A percentile compares a stretch with the other conserved stretches of the same genome.
These are phyloP conservation scores for Halesus radiatus DNA, from an alignment of 1,140 invertebrate genomes.

Conservation along the genomic window DNA sequence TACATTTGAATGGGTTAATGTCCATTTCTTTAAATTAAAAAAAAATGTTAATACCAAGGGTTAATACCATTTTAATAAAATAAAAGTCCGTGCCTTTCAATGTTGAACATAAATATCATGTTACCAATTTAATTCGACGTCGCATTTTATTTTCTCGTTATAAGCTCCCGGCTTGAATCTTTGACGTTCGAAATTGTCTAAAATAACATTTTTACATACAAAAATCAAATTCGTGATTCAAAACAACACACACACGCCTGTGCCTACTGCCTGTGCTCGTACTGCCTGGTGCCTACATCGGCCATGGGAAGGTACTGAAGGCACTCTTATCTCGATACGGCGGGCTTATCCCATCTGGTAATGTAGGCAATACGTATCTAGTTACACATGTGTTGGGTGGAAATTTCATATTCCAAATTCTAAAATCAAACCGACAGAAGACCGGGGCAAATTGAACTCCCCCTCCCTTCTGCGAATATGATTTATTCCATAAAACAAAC, in stretches of 20 bases:
- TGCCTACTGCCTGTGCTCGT: no score
- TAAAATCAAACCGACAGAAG: constrained; percentile 50
- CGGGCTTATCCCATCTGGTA: constrained; percentile 9
- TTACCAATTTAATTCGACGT: neutral
- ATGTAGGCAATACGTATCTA: constrained; percentile 18
- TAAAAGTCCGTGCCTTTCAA: no score
- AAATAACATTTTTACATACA: neutral
- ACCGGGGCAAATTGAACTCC: constrained; percentile 51
- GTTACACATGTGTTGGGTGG: constrained; percentile 14
- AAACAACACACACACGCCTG: neutral
- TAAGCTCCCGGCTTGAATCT: neutral
- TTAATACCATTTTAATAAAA: no score
- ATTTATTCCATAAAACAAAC: constrained; percentile 56
- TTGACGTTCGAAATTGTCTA: neutral
- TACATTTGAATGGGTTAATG: no score
- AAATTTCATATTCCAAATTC: constrained; percentile 46
- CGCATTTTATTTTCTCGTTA: neutral
- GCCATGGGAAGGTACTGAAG: neutral
- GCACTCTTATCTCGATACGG: constrained; percentile 10
- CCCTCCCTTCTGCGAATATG: constrained; percentile 39
- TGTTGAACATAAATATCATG: no score
- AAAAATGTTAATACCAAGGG: no score
- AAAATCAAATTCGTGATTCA: neutral
- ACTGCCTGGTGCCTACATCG: no score
- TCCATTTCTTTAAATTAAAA: no score